Conservation (phyloP, 2,888 invertebrate genomes). For the Oscheius sp. region DNA sequence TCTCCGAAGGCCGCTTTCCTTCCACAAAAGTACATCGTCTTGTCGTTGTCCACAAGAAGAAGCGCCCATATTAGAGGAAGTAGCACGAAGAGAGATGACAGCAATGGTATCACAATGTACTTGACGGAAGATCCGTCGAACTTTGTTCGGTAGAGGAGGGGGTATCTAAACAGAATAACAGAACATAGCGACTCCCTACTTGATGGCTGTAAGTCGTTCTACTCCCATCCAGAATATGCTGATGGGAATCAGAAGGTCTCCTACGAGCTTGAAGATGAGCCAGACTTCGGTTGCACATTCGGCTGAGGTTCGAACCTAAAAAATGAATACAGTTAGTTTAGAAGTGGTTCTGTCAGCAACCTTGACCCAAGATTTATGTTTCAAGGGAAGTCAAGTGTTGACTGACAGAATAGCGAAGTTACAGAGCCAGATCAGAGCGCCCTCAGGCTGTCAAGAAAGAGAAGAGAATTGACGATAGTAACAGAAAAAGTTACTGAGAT, state of each 20-base stretch:
- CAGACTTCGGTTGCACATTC: constrained; percentile 60
- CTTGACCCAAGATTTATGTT: background rate
- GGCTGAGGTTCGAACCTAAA: constrained; percentile 46
- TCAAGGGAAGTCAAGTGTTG: background rate
- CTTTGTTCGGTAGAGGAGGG: constrained; percentile 53
- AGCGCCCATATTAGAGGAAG: constrained; percentile 50
- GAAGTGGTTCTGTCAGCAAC: too few relatives aligned
- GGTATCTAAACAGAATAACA: constrained; percentile 32
- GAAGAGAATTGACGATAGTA: too few relatives aligned
- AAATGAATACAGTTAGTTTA: background rate
- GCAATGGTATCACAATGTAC: constrained; percentile 46
- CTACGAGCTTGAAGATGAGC: constrained; percentile 58
- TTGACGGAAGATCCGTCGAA: constrained; percentile 55
- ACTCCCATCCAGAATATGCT: constrained; percentile 62
- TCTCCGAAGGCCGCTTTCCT: constrained; percentile 63
- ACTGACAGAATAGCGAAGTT: too few relatives aligned
- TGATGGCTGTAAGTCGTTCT: constrained; percentile 55
- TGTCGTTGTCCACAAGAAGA: constrained; percentile 47
- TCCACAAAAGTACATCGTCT: constrained; percentile 57
- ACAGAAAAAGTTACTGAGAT: background rate
- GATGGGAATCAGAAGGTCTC: constrained; percentile 56
- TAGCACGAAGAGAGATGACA: constrained; percentile 48
- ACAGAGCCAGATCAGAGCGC: too few relatives aligned
- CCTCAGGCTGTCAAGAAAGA: too few relatives aligned
- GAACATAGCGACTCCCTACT: background rate